Base-by-base conservation (phyloP, 2,113 vertebrate genomes). In the Pleuronectes platessa region DNA sequence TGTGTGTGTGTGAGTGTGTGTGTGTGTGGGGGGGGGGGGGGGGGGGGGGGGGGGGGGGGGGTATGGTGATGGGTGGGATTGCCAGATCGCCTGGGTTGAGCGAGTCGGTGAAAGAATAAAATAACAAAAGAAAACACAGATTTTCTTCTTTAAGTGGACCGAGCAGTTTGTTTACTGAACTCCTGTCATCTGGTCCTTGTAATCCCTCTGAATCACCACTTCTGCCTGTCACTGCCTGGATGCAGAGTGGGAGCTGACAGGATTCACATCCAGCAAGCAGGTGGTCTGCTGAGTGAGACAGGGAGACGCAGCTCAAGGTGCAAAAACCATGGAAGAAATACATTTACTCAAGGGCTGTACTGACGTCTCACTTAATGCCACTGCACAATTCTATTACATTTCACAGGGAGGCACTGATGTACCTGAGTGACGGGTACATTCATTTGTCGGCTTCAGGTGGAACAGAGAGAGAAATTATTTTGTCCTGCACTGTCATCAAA, bases 231-330 rank as follows among this genome's bases (percentile, higher is more conserved):
- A 14, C 37, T 35, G 26, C 15, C n/a, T 13, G 11, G 35, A n/a
- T 64, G 12, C 3, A 18, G 63, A 58, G 6, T 66, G 26, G 51
- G 78, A 17, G 23, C 24, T 59, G 20, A 67, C 7, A 45, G 11
- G 42, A 45, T 76, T 75, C 78, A 26, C 61, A 83, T 68, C 54
- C 60, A 14, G 35, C 17, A 23, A 53, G 56, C 76, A 84, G 27
- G 6, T 45, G 63, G 35, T 27, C 31, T 56, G 0, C 63, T 23
- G n/a, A 14, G 27, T 11, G 24, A 37, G 8, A 37, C 35, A 10
- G 8, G 9, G 35, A 8, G 62, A 45, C 14, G 42, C 58, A 47
- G 51, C 23, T 63, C 37, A 67, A 47, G 23, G 51, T 8, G 23
- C 26, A 65, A 70, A 72, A 72, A 61, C 15, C 8, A 58, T 59